These are phyloP conservation scores for Hyla sarda DNA, from an alignment of 2,113 vertebrate species.

Conservation along the genomic window DNA sequence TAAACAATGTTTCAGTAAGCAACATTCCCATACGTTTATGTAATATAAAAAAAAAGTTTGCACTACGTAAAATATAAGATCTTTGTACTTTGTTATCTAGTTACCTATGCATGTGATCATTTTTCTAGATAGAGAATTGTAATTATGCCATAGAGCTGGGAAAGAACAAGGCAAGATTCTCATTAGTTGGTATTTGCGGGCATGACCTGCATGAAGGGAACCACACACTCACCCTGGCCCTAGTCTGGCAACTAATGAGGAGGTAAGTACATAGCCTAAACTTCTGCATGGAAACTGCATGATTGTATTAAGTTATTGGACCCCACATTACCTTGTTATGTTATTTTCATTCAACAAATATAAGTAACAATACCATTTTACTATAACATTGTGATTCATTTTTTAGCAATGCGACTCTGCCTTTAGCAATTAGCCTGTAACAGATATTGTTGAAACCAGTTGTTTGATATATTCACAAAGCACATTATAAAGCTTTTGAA, in stretches of 20 bases:
- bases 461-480: too few relatives aligned
- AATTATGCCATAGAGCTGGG: slow-evolving; percentile 93
- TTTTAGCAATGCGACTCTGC: too few relatives aligned
- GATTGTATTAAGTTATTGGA: background rate
- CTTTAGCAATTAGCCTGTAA: too few relatives aligned
- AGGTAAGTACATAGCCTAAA: slow-evolving; percentile 73
- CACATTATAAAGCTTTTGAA: too few relatives aligned
- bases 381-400: too few relatives aligned
- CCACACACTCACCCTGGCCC: slow-evolving; percentile 85
- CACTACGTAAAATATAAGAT: background rate
- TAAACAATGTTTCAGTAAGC: too few relatives aligned
- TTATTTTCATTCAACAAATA: background rate
- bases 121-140: slow-evolving; percentile 92
- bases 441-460: too few relatives aligned
- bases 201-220: slow-evolving; percentile 91
- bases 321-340: background rate
- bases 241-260: slow-evolving; percentile 97
- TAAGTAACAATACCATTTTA: background rate
- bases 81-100: background rate
- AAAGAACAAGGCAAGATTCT: slow-evolving; percentile 87
- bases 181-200: slow-evolving; percentile 93
- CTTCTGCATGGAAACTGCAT: background rate
- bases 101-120: background rate
- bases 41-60: too few relatives aligned
- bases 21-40: too few relatives aligned